phyloP scores from a whole-genome alignment of 2,797 vertebrate genomes.

The Antennarius maculatus region DNA sequence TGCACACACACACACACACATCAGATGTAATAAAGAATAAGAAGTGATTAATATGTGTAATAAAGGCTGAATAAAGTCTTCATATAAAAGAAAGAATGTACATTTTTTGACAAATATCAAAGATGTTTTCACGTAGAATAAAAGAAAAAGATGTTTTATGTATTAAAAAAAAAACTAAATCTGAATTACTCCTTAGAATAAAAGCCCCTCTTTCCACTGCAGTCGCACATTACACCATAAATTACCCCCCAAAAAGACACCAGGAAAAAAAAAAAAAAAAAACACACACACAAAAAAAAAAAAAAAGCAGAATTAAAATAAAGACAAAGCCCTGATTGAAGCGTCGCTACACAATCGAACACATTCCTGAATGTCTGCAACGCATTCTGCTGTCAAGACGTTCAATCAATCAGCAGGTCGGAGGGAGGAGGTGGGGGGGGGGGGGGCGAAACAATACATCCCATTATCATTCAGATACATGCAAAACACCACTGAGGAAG shows the following conservation, averaged over 20 bases:
- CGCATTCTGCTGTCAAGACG: constrained; percentile 56
- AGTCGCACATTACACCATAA: constrained; percentile 25
- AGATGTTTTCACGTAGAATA: neutral
- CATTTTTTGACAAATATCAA: neutral
- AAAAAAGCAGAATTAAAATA: constrained; percentile 1
- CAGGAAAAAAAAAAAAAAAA: neutral
- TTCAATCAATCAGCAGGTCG: constrained; percentile 64
- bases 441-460: constrained; percentile 66
- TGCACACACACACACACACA: constrained; percentile 9
- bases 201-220: constrained; percentile 17
- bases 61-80: neutral
- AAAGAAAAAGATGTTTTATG: constrained; percentile 7
- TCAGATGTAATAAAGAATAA: neutral
- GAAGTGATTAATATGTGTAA: neutral
- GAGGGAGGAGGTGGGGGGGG: neutral
- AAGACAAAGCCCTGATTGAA: constrained; percentile 15
- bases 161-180: neutral
- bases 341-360: constrained; percentile 49
- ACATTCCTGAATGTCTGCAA: constrained; percentile 41
- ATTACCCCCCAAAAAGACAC: neutral
- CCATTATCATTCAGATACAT: constrained; percentile 78
- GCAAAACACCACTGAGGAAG: constrained; percentile 56
- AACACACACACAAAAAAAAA: neutral
- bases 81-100: neutral
- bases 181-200: constrained; percentile 13